Evolutionary conservation across 2,797 vertebrate species (phyloP).

Genomic region (Sarcophilus harrisii): DNA sequence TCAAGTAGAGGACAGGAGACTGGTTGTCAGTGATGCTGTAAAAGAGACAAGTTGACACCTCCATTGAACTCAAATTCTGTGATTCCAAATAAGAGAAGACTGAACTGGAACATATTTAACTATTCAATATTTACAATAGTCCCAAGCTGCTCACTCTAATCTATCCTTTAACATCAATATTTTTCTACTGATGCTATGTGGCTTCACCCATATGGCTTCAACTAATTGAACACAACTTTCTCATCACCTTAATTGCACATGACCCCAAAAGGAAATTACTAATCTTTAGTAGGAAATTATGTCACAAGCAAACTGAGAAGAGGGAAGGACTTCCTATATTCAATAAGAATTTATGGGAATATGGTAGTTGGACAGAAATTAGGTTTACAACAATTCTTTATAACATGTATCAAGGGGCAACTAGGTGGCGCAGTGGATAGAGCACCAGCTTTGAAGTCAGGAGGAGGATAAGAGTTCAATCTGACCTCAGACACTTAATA

Average conservation of each 20-base stretch:
- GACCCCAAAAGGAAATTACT: background rate
- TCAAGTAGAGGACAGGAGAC: background rate
- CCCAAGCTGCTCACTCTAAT: no score
- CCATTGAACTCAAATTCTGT: background rate
- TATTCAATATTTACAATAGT: no score
- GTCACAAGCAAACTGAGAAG: background rate
- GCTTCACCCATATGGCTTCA: no score
- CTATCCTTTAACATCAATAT: no score
- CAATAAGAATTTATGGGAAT: background rate
- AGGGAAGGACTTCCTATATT: background rate
- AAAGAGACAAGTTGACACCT: background rate
- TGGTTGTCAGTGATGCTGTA: background rate
- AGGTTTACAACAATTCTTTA: background rate
- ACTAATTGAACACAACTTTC: no score
- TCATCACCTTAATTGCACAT: no score
- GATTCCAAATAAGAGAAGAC: background rate
- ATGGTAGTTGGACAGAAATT: background rate
- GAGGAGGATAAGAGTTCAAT: no score
- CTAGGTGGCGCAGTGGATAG: no score
- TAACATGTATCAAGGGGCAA: background rate
- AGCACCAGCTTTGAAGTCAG: no score
- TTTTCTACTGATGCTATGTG: no score
- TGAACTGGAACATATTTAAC: background rate
- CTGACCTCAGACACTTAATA: no score
- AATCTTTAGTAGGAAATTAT: background rate